Percentiles rank a stretch among this genome's conserved stretches.
phyloP scores from a whole-genome alignment of 2,113 vertebrate species.

The Cyanistes caeruleus region DNA sequence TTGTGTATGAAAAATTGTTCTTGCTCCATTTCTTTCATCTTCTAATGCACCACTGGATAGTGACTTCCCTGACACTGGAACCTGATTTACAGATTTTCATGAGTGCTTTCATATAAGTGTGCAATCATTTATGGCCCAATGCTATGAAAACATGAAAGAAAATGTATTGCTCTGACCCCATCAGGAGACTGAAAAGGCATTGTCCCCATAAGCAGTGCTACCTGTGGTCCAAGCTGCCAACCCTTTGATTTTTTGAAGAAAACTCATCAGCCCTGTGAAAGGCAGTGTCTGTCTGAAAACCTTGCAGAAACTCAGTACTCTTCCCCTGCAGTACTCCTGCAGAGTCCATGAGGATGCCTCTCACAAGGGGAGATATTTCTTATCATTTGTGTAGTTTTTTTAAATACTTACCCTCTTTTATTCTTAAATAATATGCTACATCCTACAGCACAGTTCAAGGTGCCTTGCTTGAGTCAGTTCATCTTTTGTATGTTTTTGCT shows the following conservation, averaged over 20 bases:
- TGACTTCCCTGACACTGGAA: background rate
- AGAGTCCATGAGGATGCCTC: background rate
- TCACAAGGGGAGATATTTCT: background rate
- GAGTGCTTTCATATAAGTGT: background rate
- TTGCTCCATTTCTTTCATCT: background rate
- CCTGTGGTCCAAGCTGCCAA: background rate
- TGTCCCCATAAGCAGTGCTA: background rate
- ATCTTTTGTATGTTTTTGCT: background rate
- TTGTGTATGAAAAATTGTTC: background rate
- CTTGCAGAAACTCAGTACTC: background rate
- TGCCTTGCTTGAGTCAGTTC: background rate
- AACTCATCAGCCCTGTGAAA: background rate
- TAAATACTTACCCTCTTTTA: background rate
- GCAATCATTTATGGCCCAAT: background rate
- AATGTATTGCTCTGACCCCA: background rate
- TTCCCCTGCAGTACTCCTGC: rapidly evolving
- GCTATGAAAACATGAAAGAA: background rate
- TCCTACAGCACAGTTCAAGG: background rate
- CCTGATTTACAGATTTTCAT: background rate
- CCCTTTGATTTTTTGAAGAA: background rate
- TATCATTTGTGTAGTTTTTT: background rate
- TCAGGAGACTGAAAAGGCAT: rapidly evolving
- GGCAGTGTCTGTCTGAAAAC: background rate
- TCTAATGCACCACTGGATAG: background rate
- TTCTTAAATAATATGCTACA: background rate